phyloP scores from a whole-genome alignment of 2,888 invertebrate genomes.

The Hypena proboscidalis region DNA sequence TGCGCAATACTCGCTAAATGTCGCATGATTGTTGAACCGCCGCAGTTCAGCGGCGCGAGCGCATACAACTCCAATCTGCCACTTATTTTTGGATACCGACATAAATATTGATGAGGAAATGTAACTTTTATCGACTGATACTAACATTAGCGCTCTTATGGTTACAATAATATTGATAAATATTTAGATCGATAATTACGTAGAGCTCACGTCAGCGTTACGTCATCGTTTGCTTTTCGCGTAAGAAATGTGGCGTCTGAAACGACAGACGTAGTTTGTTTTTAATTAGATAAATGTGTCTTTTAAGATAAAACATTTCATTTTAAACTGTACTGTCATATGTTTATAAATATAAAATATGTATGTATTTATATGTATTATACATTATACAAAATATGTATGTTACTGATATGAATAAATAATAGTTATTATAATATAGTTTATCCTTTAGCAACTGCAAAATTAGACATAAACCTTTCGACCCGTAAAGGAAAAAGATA shows the following conservation, averaged over 20 bases:
- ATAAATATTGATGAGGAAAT: slow-evolving; percentile 40
- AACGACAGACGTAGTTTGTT: no score
- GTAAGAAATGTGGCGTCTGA: background rate
- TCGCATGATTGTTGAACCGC: slow-evolving; percentile 51
- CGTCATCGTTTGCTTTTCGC: slow-evolving; percentile 28
- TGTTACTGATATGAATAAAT: no score
- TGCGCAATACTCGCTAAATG: slow-evolving; percentile 58
- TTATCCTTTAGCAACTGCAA: no score
- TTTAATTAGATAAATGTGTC: no score
- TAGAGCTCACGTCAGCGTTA: slow-evolving; percentile 32
- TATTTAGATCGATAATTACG: slow-evolving; percentile 30
- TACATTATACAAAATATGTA: no score
- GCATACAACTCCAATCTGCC: slow-evolving; percentile 24
- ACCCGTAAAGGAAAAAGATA: no score
- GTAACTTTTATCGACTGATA: slow-evolving; percentile 38
- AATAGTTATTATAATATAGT: no score
- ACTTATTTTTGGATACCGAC: slow-evolving; percentile 55
- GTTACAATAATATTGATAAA: slow-evolving; percentile 34
- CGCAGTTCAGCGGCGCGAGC: slow-evolving; percentile 13
- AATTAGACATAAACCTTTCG: no score
- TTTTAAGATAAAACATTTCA: no score
- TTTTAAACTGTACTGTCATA: no score
- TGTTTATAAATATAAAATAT: no score
- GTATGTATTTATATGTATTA: no score
- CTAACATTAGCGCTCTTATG: slow-evolving; percentile 32